phyloP scores from a whole-genome alignment of 2,797 vertebrate species.

The Pangasius mekongensis region DNA sequence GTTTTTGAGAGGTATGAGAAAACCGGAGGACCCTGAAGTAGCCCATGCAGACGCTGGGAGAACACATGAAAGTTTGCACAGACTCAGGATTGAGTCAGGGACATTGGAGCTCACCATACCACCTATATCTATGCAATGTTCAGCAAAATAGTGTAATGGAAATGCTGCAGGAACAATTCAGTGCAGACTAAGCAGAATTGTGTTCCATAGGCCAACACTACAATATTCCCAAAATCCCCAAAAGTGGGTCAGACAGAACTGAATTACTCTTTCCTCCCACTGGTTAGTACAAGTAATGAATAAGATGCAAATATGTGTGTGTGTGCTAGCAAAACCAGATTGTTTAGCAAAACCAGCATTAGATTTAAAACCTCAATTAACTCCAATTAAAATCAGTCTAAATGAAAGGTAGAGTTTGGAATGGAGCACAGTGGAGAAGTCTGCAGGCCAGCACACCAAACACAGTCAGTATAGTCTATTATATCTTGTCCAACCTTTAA shows the following conservation, averaged over 20 bases:
- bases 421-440: background rate
- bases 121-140: background rate
- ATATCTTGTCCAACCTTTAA: slow-evolving; percentile 28
- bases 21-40: background rate
- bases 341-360: background rate
- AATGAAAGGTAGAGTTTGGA: background rate
- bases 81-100: background rate
- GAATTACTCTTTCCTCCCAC: slow-evolving; percentile 40
- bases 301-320: slow-evolving; percentile 21
- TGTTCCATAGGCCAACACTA: slow-evolving; percentile 4
- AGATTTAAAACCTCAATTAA: background rate
- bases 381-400: slow-evolving; percentile 3
- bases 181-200: slow-evolving; percentile 37
- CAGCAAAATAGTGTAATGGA: slow-evolving; percentile 9
- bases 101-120: background rate
- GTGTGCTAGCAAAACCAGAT: background rate
- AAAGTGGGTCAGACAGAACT: slow-evolving; percentile 55
- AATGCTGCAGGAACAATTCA: slow-evolving; percentile 10
- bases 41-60: background rate
- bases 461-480: background rate
- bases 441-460: background rate
- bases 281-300: slow-evolving; percentile 49
- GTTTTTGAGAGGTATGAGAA: background rate
- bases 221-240: slow-evolving; percentile 37
- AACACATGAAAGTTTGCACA: background rate